These are phyloP conservation scores for Miichthys miiuy DNA, from an alignment of 2,797 vertebrate species.

Conservation along the genomic window DNA sequence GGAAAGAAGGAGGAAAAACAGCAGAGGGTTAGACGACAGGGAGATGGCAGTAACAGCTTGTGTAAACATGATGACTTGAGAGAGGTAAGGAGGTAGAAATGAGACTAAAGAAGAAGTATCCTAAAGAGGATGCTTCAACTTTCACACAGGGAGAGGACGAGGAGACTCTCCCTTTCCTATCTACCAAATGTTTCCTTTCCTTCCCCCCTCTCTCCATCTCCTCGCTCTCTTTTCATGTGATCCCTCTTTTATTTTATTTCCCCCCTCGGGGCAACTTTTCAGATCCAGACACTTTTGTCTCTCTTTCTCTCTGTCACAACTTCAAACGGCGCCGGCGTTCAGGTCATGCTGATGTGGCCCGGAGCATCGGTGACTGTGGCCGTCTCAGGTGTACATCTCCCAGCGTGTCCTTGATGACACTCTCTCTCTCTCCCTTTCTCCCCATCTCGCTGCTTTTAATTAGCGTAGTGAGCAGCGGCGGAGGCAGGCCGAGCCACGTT, in stretches of 20 bases:
- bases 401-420: slow-evolving; percentile 81
- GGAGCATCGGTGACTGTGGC: slow-evolving; percentile 70
- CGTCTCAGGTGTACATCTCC: slow-evolving; percentile 82
- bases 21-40: slow-evolving; percentile 77
- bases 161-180: slow-evolving; percentile 29
- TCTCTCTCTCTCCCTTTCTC: slow-evolving; percentile 64
- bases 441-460: slow-evolving; percentile 76
- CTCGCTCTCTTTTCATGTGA: slow-evolving; percentile 45
- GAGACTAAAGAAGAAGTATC: slow-evolving; percentile 73
- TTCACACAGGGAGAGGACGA: slow-evolving; percentile 44
- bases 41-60: slow-evolving; percentile 75
- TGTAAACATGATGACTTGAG: slow-evolving; percentile 84
- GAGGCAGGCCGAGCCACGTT: slow-evolving; percentile 61
- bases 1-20: slow-evolving; percentile 73
- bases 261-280: slow-evolving; percentile 67
- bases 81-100: slow-evolving; percentile 76
- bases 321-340: slow-evolving; percentile 77
- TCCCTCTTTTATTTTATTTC: slow-evolving; percentile 51
- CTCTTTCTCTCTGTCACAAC: slow-evolving; percentile 67
- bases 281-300: slow-evolving; percentile 76
- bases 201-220: slow-evolving; percentile 37
- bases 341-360: slow-evolving; percentile 73
- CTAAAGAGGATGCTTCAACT: slow-evolving; percentile 70
- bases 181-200: slow-evolving; percentile 5
- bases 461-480: slow-evolving; percentile 52